A percentile compares a stretch with the other conserved stretches of the same genome.
These are phyloP conservation scores for Homalodisca vitripennis DNA, from an alignment of 1,140 invertebrate genomes.

Conservation along the genomic window DNA sequence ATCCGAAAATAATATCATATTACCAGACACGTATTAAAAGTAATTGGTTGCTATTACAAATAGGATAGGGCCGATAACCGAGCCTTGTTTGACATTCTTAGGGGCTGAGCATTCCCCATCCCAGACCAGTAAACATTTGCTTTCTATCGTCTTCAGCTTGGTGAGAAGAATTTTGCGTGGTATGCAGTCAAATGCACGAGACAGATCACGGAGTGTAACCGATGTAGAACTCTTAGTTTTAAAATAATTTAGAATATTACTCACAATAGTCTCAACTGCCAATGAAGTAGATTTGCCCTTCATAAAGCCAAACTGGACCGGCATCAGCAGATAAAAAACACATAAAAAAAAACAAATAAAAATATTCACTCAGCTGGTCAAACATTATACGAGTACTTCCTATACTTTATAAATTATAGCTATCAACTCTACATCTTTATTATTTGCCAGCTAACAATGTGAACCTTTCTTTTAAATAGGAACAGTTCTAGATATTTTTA, in stretches of 20 bases:
- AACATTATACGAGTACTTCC: constrained; percentile 5
- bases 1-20: not conserved
- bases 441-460: not conserved
- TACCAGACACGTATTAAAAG: not conserved
- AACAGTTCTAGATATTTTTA: constrained; percentile 10
- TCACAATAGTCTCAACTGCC: not conserved
- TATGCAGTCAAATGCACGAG: constrained; percentile 13
- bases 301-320: constrained; percentile 1
- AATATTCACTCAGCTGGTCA: not conserved
- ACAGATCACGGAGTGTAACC: not conserved
- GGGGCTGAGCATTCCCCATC: not conserved
- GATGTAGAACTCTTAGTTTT: not conserved
- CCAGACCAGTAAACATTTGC: not conserved
- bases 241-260: not conserved
- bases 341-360: not conserved
- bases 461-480: constrained; percentile 10
- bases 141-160: not conserved
- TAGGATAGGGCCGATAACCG: not conserved
- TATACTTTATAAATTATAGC: not conserved
- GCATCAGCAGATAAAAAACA: not conserved
- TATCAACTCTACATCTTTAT: constrained; percentile 2
- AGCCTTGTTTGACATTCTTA: not conserved
- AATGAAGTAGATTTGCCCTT: not conserved
- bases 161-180: not conserved
- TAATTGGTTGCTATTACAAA: not conserved